Conservation (phyloP, 1,140 invertebrate genomes). For the Meloidogyne floridensis region DNA sequence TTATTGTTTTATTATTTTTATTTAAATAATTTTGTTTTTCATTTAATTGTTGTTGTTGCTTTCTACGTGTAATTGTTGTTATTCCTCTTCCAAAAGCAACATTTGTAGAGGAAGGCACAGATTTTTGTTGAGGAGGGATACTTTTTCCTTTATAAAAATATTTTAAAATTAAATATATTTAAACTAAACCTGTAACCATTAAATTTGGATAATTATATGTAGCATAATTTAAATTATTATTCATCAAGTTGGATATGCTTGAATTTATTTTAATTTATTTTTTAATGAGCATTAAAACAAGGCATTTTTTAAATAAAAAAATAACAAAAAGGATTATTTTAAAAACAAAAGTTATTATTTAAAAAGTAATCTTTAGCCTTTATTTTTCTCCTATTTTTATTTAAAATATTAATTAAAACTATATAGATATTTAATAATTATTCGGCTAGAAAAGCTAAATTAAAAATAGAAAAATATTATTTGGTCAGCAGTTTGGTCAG, state of each 20-base stretch:
- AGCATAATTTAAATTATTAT: background rate
- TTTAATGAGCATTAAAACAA: background rate
- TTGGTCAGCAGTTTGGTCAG: background rate
- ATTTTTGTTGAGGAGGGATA: background rate
- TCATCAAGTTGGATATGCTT: background rate
- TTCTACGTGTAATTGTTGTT: background rate
- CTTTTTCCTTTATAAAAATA: background rate
- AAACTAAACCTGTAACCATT: background rate
- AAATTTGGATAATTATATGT: background rate
- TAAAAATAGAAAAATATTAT: background rate
- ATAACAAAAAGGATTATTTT: no score
- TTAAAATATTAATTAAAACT: background rate
- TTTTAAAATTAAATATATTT: background rate
- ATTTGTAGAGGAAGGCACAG: background rate
- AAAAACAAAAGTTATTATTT: no score
- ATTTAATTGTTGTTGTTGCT: background rate
- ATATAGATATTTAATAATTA: background rate
- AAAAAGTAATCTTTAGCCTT: no score
- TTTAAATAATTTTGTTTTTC: constrained; percentile 6
- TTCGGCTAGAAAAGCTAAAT: background rate
- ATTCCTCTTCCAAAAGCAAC: constrained; percentile 6
- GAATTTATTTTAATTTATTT: background rate
- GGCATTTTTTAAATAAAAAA: background rate
- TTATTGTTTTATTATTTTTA: constrained; percentile 1
- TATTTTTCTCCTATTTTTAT: no score